These are phyloP conservation scores for Tipula unca DNA, from an alignment of 2,888 invertebrate species.

Conservation along the genomic window DNA sequence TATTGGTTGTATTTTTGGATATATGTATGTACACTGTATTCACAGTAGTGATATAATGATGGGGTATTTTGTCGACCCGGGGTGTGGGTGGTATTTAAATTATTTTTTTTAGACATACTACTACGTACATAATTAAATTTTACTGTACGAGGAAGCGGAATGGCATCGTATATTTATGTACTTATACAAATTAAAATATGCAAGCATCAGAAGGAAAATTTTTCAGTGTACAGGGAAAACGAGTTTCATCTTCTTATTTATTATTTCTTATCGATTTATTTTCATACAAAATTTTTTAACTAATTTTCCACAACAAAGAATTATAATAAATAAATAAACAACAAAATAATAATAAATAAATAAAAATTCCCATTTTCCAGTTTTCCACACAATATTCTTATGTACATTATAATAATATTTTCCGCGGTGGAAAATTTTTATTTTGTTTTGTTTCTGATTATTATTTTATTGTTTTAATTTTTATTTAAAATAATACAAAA, in stretches of 20 bases:
- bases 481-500: not conserved
- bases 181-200: not conserved
- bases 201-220: not conserved
- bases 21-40: no score
- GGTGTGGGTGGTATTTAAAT: not conserved
- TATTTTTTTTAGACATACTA: no score
- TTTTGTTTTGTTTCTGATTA: slow-evolving; percentile 14
- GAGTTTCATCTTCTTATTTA: not conserved
- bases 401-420: not conserved
- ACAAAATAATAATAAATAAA: not conserved
- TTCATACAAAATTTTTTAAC: not conserved
- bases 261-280: not conserved
- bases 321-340: not conserved
- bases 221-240: not conserved
- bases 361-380: not conserved
- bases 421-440: not conserved
- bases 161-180: not conserved
- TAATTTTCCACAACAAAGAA: not conserved
- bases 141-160: not conserved
- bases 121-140: no score
- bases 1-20: no score
- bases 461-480: slow-evolving; percentile 8
- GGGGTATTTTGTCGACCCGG: not conserved
- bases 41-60: not conserved
- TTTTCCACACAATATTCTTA: not conserved